phyloP scores from a whole-genome alignment of 2,888 invertebrate genomes.

The Synanthedon myopaeformis region DNA sequence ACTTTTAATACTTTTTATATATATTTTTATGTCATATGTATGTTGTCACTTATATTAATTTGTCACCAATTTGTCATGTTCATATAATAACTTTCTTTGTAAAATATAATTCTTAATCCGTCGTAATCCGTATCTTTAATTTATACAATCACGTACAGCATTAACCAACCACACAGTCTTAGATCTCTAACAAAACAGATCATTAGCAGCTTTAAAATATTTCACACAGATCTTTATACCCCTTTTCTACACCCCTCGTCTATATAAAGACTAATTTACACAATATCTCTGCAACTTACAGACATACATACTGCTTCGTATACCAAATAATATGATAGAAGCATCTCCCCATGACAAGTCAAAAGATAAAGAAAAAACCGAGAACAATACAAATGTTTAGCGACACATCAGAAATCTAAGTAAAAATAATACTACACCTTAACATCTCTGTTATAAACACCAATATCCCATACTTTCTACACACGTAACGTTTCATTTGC shows the following conservation, averaged over 20 bases:
- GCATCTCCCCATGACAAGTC: neutral
- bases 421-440: constrained; percentile 16
- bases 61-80: too few relatives aligned
- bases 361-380: neutral
- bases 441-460: constrained; percentile 19
- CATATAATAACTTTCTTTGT: too few relatives aligned
- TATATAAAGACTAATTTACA: neutral
- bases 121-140: too few relatives aligned
- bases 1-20: too few relatives aligned
- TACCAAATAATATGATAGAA: neutral
- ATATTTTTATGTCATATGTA: too few relatives aligned
- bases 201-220: too few relatives aligned
- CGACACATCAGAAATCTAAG: neutral
- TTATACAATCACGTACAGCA: too few relatives aligned
- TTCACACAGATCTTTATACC: neutral
- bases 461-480: constrained; percentile 17
- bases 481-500: constrained; percentile 25
- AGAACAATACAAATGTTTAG: neutral
- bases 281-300: neutral
- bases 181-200: too few relatives aligned
- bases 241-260: neutral
- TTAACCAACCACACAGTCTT: too few relatives aligned
- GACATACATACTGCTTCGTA: neutral
- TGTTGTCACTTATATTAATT: too few relatives aligned
- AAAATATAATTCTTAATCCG: too few relatives aligned